Evolutionary conservation across 53 echinoderm and acorn worm species (phyloP).

Genomic region (Pentamera pediparva): DNA sequence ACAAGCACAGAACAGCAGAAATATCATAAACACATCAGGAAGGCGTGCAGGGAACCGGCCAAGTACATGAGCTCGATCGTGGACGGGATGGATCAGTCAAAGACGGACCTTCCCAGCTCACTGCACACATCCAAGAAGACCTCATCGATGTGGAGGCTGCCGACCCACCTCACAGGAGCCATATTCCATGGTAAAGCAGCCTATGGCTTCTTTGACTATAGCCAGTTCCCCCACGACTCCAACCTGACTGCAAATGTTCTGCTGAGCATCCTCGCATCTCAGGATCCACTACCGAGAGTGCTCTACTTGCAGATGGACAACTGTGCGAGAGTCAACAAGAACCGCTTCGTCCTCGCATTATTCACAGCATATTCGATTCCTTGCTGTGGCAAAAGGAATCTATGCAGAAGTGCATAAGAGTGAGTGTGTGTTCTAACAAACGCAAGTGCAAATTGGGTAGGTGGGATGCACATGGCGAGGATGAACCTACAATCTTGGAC

Average conservation of each 20-base stretch:
- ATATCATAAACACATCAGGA: conserved; percentile 48
- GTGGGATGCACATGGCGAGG: no score
- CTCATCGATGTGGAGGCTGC: conserved; percentile 36
- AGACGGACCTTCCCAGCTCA: conserved; percentile 16
- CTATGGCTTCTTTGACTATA: conserved; percentile 46
- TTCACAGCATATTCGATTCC: no score
- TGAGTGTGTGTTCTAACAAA: no score
- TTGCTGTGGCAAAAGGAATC: no score
- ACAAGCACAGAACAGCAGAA: conserved; percentile 10
- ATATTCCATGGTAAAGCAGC: conserved; percentile 41
- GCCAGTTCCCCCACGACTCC: conserved; percentile 46
- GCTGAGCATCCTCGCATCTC: conserved; percentile 7
- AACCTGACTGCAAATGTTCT: conserved; percentile 46
- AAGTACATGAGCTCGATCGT: conserved; percentile 37
- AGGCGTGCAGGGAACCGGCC: conserved; percentile 4
- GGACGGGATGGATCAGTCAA: conserved; percentile 50
- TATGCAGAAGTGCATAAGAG: no score
- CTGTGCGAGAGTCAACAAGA: conserved; percentile 48
- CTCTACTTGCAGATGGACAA: conserved; percentile 53
- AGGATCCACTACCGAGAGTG: conserved; percentile 16
- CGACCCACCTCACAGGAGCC: conserved; percentile 47
- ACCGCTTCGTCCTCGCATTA: conserved; percentile 44
- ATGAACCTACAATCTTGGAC: no score
- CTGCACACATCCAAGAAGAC: conserved; percentile 16
- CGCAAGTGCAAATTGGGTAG: no score